Percentiles rank a stretch among this genome's conserved stretches.
Conservation (phyloP, 2,113 vertebrate genomes). For the Verasper variegatus region DNA sequence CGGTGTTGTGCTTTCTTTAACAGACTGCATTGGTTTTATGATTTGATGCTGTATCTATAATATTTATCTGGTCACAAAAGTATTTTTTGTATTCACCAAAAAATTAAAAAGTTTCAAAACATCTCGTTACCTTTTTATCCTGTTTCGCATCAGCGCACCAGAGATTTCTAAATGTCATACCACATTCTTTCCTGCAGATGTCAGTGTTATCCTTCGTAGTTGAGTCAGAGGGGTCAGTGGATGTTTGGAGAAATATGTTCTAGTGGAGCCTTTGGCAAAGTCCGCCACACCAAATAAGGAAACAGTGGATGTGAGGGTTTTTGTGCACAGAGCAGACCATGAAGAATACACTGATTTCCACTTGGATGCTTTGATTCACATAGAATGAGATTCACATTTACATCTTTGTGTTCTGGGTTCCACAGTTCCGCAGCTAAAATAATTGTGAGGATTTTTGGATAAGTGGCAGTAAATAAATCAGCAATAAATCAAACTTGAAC, state of each 20-base stretch:
- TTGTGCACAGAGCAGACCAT: conserved; percentile 41
- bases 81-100: conserved; percentile 91
- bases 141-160: background rate
- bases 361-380: conserved; percentile 35
- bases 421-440: background rate
- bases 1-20: conserved; percentile 82
- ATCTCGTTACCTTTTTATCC: conserved; percentile 48
- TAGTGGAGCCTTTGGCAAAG: conserved; percentile 53
- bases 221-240: conserved; percentile 26
- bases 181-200: conserved; percentile 81
- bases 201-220: conserved; percentile 62
- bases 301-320: conserved; percentile 55
- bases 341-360: conserved; percentile 32
- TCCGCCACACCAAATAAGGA: conserved; percentile 81
- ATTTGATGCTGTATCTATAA: conserved; percentile 82
- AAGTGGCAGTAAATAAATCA: too few relatives aligned
- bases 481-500: background rate
- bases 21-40: conserved; percentile 76
- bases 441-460: background rate
- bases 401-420: background rate
- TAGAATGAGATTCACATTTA: conserved; percentile 8
- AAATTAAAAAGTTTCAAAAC: conserved; percentile 79
- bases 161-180: background rate
- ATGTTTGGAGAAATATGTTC: conserved; percentile 53
- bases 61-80: conserved; percentile 87